A percentile compares a stretch with the other conserved stretches of the same genome.
Evolutionary conservation across 2,113 vertebrate genomes (phyloP).

Genomic region (Stigmatopora argus): DNA sequence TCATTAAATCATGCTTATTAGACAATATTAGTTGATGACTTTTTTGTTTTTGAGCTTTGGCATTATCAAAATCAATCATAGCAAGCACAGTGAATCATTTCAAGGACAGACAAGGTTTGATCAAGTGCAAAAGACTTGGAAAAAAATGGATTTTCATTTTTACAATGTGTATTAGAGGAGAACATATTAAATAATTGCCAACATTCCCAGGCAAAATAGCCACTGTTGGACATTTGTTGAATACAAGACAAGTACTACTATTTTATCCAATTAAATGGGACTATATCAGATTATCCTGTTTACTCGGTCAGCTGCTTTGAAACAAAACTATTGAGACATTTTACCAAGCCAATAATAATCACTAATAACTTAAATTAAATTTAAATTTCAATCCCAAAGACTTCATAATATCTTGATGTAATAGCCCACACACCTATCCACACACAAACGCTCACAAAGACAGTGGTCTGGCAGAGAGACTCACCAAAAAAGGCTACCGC

Average conservation of each 20-base stretch:
- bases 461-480: constrained; percentile 16
- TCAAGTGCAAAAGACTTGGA: too few relatives aligned
- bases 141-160: too few relatives aligned
- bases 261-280: too few relatives aligned
- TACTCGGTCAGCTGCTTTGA: background rate
- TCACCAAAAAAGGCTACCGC: constrained; percentile 72
- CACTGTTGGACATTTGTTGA: too few relatives aligned
- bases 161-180: too few relatives aligned
- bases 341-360: background rate
- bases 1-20: background rate
- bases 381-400: background rate
- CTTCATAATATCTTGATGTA: background rate
- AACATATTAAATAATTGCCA: too few relatives aligned
- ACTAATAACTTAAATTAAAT: background rate
- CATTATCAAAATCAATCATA: background rate
- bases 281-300: too few relatives aligned
- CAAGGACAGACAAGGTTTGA: too few relatives aligned
- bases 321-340: background rate
- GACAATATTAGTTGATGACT: background rate
- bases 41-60: background rate
- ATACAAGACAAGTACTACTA: too few relatives aligned
- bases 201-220: too few relatives aligned
- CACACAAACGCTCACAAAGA: background rate
- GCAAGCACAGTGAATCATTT: too few relatives aligned
- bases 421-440: background rate